Base-by-base conservation (phyloP, 2,113 vertebrate species). In the Bufo gargarizans region DNA sequence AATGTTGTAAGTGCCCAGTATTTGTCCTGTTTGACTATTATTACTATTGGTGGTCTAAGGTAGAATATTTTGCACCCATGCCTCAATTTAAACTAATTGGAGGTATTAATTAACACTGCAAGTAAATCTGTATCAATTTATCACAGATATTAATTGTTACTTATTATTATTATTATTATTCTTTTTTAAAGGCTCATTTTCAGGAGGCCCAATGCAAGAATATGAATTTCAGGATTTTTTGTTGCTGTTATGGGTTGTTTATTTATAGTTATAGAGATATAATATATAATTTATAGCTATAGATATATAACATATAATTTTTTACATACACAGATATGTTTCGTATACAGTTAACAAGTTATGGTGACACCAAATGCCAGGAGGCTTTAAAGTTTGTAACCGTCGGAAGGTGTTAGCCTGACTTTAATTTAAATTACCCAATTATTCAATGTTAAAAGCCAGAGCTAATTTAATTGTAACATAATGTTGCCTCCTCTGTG, bases 341-440 rank as follows among this genome's bases (percentile, higher is more conserved):
- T 45, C 8, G 1, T 1, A 4, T 72, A 13, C 4, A 33, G 2
- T 72, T 72, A 74, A 13, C 45, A 49, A 72, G 50, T 50, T 49
- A 19, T 50, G 33, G 47, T 19, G 72, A 50, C 72, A 50, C 45
- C 17, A 47, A 76, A 50, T 76, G 47, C 45, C 72, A 50, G 17
- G 72, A 76, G 19, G 45, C 45, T 76, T 50, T 76, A 76, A 76
- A 49, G 72, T 76, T 76, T 76, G 12, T 50, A 76, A 76, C 72
- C 45, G 7, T 17, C 6, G 69, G 69, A 76, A 76, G 72, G 72
- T 76, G 72, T 76, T 76, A 76, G 72, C 72, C 72, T 20, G 72
- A 76, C 72, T 76, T 76, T 76, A 76, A 76, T 76, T 76, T 49
- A 76, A 76, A 76, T 76, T 76, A 76, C 72, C 72, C 72, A 76